Percentiles rank a stretch among this genome's conserved stretches.
Conservation (phyloP, 2,888 invertebrate genomes). For the Spisula subtruncata region DNA sequence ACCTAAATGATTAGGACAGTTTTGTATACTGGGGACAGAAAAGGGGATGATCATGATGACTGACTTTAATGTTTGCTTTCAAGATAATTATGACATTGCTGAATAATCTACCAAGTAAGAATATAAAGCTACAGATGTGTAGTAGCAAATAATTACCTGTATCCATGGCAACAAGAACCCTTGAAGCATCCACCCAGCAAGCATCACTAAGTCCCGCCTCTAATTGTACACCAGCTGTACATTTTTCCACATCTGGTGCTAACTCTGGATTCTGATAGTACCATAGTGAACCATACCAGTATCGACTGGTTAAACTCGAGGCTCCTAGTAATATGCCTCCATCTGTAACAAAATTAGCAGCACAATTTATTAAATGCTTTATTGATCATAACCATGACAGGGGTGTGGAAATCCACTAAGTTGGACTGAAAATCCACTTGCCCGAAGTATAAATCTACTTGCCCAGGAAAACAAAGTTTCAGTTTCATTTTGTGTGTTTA, state of each 20-base stretch:
- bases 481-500: no score
- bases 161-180: constrained; percentile 89
- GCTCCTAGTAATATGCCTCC: constrained; percentile 90
- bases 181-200: constrained; percentile 87
- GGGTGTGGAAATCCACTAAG: no score
- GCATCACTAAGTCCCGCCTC: constrained; percentile 89
- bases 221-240: constrained; percentile 88
- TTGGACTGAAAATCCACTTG: no score
- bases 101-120: no score
- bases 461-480: no score
- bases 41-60: no score
- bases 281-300: constrained; percentile 91
- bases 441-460: no score
- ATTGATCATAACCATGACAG: not conserved
- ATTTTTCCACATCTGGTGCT: constrained; percentile 88
- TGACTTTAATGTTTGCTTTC: no score
- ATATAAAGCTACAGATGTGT: no score
- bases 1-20: no score
- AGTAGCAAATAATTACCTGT: constrained; percentile 87
- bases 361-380: not conserved
- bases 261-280: constrained; percentile 88
- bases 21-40: no score
- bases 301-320: constrained; percentile 90
- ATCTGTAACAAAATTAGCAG: constrained; percentile 87
- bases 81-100: no score